phyloP scores from a whole-genome alignment of 2,888 invertebrate species.

The Andrena marginata region DNA sequence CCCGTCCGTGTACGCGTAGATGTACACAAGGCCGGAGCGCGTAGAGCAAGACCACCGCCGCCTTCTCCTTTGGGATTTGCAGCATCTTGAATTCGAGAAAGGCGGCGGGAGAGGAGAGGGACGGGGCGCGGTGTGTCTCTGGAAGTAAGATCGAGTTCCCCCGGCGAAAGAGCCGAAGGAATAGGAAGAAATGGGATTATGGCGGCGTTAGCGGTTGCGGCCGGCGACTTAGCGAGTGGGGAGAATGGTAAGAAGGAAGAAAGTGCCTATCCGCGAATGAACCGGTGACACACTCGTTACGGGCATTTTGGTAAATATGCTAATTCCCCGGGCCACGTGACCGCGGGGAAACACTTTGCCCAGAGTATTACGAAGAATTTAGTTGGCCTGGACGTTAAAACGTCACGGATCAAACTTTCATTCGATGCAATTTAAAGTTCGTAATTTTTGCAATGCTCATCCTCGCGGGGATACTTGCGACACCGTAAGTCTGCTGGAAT shows the following conservation, averaged over 20 bases:
- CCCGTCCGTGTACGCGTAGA: neutral
- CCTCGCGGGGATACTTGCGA: neutral
- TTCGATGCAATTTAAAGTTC: constrained; percentile 17
- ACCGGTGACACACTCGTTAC: neutral
- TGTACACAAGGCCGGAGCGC: neutral
- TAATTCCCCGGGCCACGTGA: neutral
- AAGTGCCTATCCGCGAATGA: constrained; percentile 17
- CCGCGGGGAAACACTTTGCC: neutral
- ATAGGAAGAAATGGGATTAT: constrained; percentile 50
- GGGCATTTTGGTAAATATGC: constrained; percentile 26
- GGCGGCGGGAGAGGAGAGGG: neutral
- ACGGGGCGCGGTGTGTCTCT: constrained; percentile 56
- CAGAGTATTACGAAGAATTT: neutral
- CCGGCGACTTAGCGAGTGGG: neutral
- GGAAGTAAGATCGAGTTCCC: constrained; percentile 59
- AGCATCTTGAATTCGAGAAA: constrained; percentile 71
- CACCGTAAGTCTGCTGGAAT: neutral
- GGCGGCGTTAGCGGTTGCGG: constrained; percentile 41
- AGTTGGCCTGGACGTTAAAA: neutral
- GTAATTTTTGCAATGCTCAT: neutral
- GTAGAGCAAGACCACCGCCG: constrained; percentile 21
- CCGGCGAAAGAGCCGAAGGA: constrained; percentile 32
- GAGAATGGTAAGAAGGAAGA: constrained; percentile 15
- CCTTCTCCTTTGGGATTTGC: constrained; percentile 67
- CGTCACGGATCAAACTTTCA: constrained; percentile 6